phyloP scores from a whole-genome alignment of 2,113 vertebrate species.

The Sinosuthora webbiana region DNA sequence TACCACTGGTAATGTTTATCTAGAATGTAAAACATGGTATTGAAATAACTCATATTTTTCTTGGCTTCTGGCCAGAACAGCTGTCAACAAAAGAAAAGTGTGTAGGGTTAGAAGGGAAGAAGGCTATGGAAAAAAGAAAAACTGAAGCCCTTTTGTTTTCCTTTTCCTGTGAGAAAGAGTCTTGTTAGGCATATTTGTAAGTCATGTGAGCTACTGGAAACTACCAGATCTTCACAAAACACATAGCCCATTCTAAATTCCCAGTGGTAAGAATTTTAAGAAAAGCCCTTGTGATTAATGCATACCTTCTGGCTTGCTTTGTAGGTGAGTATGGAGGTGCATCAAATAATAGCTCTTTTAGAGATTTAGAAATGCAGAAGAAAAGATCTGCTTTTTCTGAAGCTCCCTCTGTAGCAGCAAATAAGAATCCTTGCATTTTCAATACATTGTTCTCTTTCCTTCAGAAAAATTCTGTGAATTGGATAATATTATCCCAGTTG shows the following conservation, averaged over 20 bases:
- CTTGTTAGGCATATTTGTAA: background rate
- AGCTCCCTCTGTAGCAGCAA: background rate
- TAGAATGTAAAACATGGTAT: slow-evolving; percentile 19
- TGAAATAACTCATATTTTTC: slow-evolving; percentile 21
- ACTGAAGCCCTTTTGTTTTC: slow-evolving; percentile 18
- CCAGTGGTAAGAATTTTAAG: background rate
- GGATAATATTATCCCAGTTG: background rate
- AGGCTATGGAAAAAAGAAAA: background rate
- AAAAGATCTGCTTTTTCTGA: background rate
- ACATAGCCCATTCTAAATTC: background rate
- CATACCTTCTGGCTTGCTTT: background rate
- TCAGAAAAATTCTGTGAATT: background rate
- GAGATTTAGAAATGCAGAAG: background rate
- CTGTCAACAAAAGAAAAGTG: slow-evolving; percentile 35
- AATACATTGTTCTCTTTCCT: background rate
- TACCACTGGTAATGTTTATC: slow-evolving; percentile 17
- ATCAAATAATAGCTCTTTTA: background rate
- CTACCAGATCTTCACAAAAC: background rate
- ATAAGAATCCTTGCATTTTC: slow-evolving; percentile 9
- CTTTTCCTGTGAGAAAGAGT: slow-evolving; percentile 13
- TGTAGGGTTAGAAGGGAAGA: background rate
- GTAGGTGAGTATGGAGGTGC: background rate
- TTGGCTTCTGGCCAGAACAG: slow-evolving; percentile 53
- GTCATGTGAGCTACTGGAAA: background rate
- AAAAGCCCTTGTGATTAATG: background rate